Base-by-base conservation (phyloP, 2,888 invertebrate genomes). In the Drosophila borealis region DNA sequence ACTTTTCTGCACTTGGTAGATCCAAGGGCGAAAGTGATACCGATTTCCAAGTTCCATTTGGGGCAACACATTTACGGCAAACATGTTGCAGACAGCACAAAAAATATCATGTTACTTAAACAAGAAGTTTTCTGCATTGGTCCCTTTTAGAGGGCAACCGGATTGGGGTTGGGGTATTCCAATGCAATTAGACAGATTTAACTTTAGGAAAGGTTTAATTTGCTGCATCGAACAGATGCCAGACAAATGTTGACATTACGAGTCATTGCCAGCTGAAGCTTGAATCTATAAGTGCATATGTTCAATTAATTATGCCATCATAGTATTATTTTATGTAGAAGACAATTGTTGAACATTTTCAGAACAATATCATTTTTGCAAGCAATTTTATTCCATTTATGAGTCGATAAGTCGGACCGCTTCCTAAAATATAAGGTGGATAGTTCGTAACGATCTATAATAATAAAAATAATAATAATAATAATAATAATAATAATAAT, bases 51-150 rank as follows among this genome's bases (percentile, higher is more conserved):
- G 29, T 37, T 41, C 17, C 11, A 29, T 44, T 44, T 6, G 21
- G 57, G 49, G 63, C 39, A 62, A 44, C 50, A 64, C 39, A 64
- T 62, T 63, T 66, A 55, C 49, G 21, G 39, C 45, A 34, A 77
- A 67, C 54, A 57, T 50, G 49, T 55, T 53, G 39, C 49, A 11
- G 11, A 2, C 4, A 17, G 19, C 14, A 42, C 29, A 42, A 25
- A 66, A 69, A 76, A 66, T 81, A 82, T 82, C 82, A 70, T 39
- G 70, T 88, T 82, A 81, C 82, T 6, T 9, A 10, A 45, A 39
- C 37, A 49, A 39, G 33, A 11, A 53, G 45, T 29, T 8, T 54
- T 63, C 14, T 25, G 11, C 36, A 45, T 11, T 14, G 39, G 44
- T 48, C 9, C 29, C 25, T 21, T 55, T 67, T 25, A 13, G n/a